Evolutionary conservation across 2,888 invertebrate species (phyloP).

Genomic region (Lasioglossum marginatum): DNA sequence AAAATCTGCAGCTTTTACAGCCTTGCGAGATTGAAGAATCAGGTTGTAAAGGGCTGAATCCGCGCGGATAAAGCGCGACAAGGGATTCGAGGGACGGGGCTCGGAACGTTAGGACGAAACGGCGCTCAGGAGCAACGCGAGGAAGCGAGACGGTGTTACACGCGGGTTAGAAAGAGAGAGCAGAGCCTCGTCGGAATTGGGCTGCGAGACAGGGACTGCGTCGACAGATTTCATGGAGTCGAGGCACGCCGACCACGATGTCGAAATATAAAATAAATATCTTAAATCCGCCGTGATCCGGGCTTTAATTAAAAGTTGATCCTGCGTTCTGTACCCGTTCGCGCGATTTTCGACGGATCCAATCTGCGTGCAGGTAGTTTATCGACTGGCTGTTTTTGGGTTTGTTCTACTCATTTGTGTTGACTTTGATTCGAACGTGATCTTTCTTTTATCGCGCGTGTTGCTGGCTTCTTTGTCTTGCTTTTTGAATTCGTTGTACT

Average conservation of each 20-base stretch:
- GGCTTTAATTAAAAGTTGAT: conserved; percentile 82
- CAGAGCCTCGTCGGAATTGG: conserved; percentile 28
- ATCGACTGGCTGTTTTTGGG: conserved; percentile 38
- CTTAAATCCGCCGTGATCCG: conserved; percentile 78
- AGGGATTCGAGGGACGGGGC: conserved; percentile 41
- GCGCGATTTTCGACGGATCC: conserved; percentile 75
- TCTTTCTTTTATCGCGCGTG: no score
- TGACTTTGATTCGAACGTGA: background rate
- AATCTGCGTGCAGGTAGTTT: conserved; percentile 75
- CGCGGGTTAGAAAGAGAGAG: background rate
- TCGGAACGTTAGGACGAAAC: conserved; percentile 46
- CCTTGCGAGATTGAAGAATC: conserved; percentile 78
- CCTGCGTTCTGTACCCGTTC: conserved; percentile 74
- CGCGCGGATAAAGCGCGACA: conserved; percentile 59
- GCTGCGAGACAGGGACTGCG: conserved; percentile 37
- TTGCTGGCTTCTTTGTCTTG: background rate
- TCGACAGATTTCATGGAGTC: conserved; percentile 69
- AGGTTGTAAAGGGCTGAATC: conserved; percentile 75
- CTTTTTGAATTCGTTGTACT: background rate
- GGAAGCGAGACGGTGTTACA: background rate
- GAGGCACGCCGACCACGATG: conserved; percentile 63
- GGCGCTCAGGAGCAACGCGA: background rate
- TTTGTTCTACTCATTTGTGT: background rate
- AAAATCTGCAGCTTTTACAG: conserved; percentile 79
- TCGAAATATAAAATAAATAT: conserved; percentile 81